phyloP scores from a whole-genome alignment of 2,113 vertebrate species.

The Antigone vipio region DNA sequence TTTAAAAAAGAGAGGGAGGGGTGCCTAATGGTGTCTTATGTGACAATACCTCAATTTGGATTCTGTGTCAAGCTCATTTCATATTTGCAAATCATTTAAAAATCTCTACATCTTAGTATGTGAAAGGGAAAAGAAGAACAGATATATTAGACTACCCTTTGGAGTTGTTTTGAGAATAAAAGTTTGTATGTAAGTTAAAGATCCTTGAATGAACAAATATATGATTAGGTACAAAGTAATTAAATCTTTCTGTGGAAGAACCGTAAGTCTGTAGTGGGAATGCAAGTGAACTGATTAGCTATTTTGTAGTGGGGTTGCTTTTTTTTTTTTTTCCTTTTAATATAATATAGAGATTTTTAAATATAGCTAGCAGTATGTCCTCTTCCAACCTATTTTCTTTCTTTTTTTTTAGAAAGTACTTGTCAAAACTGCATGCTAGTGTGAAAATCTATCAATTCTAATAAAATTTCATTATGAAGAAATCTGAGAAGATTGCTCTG shows the following conservation, averaged over 20 bases:
- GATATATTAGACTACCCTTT: neutral
- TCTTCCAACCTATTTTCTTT: neutral
- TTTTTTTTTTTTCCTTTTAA: neutral
- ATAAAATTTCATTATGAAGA: constrained; percentile 27
- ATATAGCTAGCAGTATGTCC: neutral
- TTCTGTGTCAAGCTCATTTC: neutral
- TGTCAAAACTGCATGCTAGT: neutral
- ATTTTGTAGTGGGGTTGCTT: neutral
- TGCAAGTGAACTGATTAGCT: neutral
- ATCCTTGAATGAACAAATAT: neutral
- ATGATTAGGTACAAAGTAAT: neutral
- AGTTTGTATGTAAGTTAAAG: neutral
- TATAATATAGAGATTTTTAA: neutral
- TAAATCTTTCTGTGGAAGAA: neutral
- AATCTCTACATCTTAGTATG: neutral
- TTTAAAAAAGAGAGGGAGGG: neutral
- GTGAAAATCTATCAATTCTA: constrained; percentile 29
- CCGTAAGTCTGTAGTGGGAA: neutral
- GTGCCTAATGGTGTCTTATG: neutral
- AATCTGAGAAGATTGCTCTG: constrained; percentile 7
- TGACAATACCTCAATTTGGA: neutral
- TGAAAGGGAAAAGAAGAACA: neutral
- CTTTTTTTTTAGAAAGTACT: neutral
- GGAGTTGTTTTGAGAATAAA: neutral
- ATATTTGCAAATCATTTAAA: neutral